These are phyloP conservation scores for Hoplodrina ambigua DNA, from an alignment of 2,888 invertebrate genomes.

Conservation along the genomic window DNA sequence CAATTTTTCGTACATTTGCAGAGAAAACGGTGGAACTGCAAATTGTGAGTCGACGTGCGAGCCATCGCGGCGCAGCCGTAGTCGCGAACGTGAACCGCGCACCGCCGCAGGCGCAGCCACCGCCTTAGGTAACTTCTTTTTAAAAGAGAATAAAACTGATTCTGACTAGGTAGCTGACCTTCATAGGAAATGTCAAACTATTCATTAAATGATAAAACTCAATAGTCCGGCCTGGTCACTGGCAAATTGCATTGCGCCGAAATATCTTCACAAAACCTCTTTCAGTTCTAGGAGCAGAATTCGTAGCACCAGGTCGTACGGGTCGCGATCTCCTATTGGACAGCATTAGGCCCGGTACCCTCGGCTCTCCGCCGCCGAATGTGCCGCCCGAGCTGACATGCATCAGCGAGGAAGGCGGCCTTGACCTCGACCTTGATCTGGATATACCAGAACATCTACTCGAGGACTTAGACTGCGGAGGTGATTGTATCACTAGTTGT, in stretches of 20 bases:
- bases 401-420: constrained; percentile 96
- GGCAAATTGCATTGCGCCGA: no score
- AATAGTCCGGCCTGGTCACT: no score
- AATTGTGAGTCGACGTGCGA: constrained; percentile 84
- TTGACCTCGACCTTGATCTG: constrained; percentile 94
- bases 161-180: no score
- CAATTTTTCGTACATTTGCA: constrained; percentile 67
- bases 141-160: background rate
- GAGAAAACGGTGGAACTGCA: constrained; percentile 86
- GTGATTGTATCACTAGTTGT: constrained; percentile 96
- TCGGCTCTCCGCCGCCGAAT: constrained; percentile 87
- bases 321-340: constrained; percentile 84
- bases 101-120: constrained; percentile 89
- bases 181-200: no score
- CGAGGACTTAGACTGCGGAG: constrained; percentile 94
- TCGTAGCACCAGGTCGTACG: constrained; percentile 84
- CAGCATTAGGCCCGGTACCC: constrained; percentile 84
- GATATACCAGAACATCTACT: constrained; percentile 92
- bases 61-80: constrained; percentile 80
- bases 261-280: no score
- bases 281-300: constrained; percentile 88
- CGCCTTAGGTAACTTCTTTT: constrained; percentile 85
- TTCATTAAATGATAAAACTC: no score
- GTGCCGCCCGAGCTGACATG: constrained; percentile 94
- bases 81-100: constrained; percentile 85